A percentile compares a stretch with the other conserved stretches of the same genome.
phyloP scores from a whole-genome alignment of 2,888 invertebrate genomes.

The Eupeodes luniger region DNA sequence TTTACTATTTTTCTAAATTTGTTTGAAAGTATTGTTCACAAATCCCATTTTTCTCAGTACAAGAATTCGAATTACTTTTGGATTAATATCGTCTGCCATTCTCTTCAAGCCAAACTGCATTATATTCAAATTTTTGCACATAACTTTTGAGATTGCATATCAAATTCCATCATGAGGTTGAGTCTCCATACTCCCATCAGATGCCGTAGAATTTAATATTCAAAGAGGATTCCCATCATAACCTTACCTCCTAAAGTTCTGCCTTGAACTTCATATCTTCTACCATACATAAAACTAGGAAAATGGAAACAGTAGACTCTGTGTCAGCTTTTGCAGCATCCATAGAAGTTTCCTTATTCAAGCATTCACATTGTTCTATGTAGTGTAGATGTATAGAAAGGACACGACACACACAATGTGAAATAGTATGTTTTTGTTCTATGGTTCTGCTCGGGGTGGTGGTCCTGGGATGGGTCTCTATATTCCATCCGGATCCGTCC shows the following conservation, averaged over 20 bases:
- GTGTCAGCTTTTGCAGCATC: constrained; percentile 37
- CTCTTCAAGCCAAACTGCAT: constrained; percentile 44
- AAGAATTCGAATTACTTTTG: constrained; percentile 37
- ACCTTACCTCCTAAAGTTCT: constrained; percentile 10
- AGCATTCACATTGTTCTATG: not conserved
- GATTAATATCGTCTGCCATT: constrained; percentile 53
- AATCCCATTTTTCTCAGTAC: not conserved
- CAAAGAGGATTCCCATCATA: constrained; percentile 27
- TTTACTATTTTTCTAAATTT: no score
- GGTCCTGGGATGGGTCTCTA: not conserved
- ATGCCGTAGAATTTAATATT: constrained; percentile 6
- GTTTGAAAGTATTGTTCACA: no score
- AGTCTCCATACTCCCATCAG: not conserved
- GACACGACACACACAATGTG: constrained; percentile 44
- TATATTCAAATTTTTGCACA: constrained; percentile 52
- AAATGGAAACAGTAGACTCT: constrained; percentile 62
- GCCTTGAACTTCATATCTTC: constrained; percentile 69
- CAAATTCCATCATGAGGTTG: not conserved
- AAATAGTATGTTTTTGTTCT: constrained; percentile 43
- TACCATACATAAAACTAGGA: constrained; percentile 26
- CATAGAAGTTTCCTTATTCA: constrained; percentile 6
- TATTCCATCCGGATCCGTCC: not conserved
- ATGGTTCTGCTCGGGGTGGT: not conserved
- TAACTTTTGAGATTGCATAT: constrained; percentile 68
- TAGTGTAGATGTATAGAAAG: not conserved